Percentiles rank a stretch among this genome's conserved stretches.
These are phyloP conservation scores for Phyllostomus hastatus DNA, from an alignment of 2,113 vertebrate genomes.

Conservation along the genomic window DNA sequence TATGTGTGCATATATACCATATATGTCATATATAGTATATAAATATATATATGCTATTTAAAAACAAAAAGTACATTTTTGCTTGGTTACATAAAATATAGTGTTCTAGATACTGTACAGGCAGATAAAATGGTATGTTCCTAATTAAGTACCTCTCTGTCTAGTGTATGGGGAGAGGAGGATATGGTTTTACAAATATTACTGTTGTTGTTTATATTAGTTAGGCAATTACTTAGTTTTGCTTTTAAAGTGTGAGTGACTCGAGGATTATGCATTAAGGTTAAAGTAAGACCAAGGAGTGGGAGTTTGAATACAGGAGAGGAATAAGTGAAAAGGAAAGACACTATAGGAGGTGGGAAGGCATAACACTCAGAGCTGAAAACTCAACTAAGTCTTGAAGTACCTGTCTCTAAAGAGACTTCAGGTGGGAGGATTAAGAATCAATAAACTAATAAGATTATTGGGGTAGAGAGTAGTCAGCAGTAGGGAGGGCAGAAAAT, in stretches of 20 bases:
- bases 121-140: not conserved
- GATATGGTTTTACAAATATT: not conserved
- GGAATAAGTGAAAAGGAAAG: not conserved
- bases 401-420: not conserved
- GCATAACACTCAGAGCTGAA: not conserved
- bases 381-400: not conserved
- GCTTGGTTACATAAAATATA: not conserved
- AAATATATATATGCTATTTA: not conserved
- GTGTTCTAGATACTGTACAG: not conserved
- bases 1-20: not conserved
- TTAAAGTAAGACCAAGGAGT: not conserved
- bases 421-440: not conserved
- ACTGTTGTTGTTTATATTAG: not conserved
- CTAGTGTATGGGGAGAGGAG: not conserved
- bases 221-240: not conserved
- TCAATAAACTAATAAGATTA: not conserved
- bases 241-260: not conserved
- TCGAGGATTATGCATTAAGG: not conserved
- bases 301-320: not conserved
- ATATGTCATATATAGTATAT: not conserved
- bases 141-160: not conserved
- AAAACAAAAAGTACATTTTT: not conserved
- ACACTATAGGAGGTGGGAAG: not conserved
- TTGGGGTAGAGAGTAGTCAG: not conserved
- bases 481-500: not conserved